Evolutionary conservation across 1,140 invertebrate genomes (phyloP), one percentile per base, ranked within the genome.

Genomic region (Euura lappo): DNA sequence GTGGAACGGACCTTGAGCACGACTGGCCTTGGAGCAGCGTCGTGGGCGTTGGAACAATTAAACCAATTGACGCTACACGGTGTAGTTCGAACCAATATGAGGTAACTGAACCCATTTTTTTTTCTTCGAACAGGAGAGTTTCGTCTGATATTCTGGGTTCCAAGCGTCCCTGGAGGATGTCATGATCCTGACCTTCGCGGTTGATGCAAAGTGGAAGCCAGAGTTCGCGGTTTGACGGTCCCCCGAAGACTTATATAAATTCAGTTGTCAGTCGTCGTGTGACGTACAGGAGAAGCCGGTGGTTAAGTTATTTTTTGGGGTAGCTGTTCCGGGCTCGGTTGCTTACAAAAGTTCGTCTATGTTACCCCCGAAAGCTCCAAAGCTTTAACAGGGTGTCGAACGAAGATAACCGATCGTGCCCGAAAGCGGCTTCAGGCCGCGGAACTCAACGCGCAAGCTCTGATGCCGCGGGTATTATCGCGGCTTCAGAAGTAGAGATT

Each of bases 401-500:
- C 68, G 68, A 70, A 69, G 68, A 70, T 44, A 42, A 44, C 6
- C 43, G 71, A 72, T 44, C 11, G 66, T 44, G 60, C 51, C 65
- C 65, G 43, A 71, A 60, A 60, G 13, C 11, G 60, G 11, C 28
- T 28, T 28, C 28, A 28, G 46, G 8, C 43, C 43, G 13, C 2
- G 71, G 73, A 75, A 73, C 76, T 69, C 69, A 65, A 65, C 73
- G 73, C 69, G 71, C 69, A 68, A 68, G 44, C 66, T 68, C 66
- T 68, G 28, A 10, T 45, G 72, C 44, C 65, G 71, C 66, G 60
- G 69, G 45, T 51, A 44, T 71, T 28, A 28, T 28, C 28, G 28
- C 28, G 28, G 78, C 76, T 78, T 76, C 76, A 76, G 78, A 75
- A 74, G 75, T 69, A 65, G 77, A 77, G 76, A 70, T 71, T 78